Conservation (phyloP, 2,113 vertebrate species). For the Paramisgurnus dabryanus region DNA sequence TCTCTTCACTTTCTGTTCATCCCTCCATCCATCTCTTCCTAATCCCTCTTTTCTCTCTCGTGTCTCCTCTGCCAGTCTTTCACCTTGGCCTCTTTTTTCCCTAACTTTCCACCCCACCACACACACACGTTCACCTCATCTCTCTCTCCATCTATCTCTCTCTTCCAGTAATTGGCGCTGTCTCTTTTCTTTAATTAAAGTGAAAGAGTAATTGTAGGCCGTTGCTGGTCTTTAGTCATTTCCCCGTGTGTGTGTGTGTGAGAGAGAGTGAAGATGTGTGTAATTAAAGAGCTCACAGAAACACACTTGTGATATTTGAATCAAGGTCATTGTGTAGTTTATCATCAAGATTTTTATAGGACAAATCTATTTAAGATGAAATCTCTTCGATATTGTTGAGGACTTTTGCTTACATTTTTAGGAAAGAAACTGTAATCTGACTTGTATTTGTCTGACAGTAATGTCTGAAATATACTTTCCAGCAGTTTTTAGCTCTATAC, state of each 20-base stretch:
- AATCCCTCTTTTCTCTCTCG: constrained; percentile 14
- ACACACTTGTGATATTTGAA: constrained; percentile 37
- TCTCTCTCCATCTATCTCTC: background rate
- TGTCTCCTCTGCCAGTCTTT: constrained; percentile 15
- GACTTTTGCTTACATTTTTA: background rate
- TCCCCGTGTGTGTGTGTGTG: constrained; percentile 45
- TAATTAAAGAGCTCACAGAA: constrained; percentile 43
- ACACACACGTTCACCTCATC: background rate
- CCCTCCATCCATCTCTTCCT: constrained; percentile 18
- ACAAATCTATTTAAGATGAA: background rate
- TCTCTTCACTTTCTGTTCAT: constrained; percentile 14
- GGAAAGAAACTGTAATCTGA: background rate
- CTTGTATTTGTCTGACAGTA: background rate
- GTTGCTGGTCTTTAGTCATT: constrained; percentile 70
- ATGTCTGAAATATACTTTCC: background rate
- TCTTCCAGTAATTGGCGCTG: constrained; percentile 70
- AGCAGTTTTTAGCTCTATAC: no score
- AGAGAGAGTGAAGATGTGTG: constrained; percentile 47
- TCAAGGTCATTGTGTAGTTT: constrained; percentile 56
- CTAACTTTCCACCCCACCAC: background rate
- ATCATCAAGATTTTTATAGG: background rate
- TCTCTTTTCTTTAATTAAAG: constrained; percentile 73
- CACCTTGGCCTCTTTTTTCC: constrained; percentile 33
- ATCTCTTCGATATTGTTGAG: background rate
- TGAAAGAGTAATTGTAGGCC: constrained; percentile 66